Evolutionary conservation across 2,888 invertebrate genomes (phyloP).

Genomic region (Philopedon plagiatum): DNA sequence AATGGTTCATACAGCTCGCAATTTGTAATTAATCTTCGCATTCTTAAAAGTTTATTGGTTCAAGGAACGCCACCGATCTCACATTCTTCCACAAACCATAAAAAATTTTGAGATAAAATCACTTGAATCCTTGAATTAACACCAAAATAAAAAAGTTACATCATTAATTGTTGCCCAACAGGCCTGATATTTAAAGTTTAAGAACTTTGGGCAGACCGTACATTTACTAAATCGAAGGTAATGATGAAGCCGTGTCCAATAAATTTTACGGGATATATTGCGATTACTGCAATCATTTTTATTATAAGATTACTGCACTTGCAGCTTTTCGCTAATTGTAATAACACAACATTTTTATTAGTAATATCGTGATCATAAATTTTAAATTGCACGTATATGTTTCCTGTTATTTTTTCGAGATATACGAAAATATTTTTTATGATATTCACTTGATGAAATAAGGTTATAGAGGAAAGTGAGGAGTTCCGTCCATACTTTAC

Average conservation of each 20-base stretch:
- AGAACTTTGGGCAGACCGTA: conserved; percentile 17
- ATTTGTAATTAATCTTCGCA: conserved; percentile 8
- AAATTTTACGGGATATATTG: conserved; percentile 37
- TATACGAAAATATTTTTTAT: too few relatives aligned
- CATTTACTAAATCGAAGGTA: conserved; percentile 17
- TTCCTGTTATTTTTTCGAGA: too few relatives aligned
- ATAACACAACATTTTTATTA: too few relatives aligned
- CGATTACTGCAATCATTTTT: conserved; percentile 19
- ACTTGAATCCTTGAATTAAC: conserved; percentile 24
- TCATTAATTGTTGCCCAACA: conserved; percentile 40
- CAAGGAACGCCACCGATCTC: conserved; percentile 14
- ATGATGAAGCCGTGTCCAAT: conserved; percentile 34
- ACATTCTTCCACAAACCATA: conserved; percentile 13
- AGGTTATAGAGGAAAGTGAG: too few relatives aligned
- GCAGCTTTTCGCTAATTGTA: too few relatives aligned
- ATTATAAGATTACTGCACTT: background rate
- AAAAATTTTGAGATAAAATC: conserved; percentile 25
- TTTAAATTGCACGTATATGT: too few relatives aligned
- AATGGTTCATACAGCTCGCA: conserved; percentile 11
- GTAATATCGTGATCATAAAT: too few relatives aligned
- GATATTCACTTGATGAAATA: too few relatives aligned
- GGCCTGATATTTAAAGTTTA: conserved; percentile 46
- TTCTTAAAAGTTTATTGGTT: conserved; percentile 18
- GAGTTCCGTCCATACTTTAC: too few relatives aligned
- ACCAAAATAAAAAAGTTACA: conserved; percentile 11